These are phyloP conservation scores for Perdita meconis DNA, from an alignment of 2,888 invertebrate genomes.

Conservation along the genomic window DNA sequence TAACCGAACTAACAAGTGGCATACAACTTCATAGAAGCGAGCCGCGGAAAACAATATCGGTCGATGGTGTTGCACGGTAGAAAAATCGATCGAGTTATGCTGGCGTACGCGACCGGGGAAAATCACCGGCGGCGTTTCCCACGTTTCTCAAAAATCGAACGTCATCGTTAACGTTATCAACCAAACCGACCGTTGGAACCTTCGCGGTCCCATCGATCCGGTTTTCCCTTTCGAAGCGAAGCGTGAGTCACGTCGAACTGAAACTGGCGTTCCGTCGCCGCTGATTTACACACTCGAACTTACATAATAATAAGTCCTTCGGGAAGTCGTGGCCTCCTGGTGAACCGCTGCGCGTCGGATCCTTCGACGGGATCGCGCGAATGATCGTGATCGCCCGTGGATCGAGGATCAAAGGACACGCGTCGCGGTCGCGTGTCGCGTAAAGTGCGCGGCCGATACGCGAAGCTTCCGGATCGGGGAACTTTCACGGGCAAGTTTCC, in stretches of 20 bases:
- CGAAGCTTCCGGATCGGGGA: slow-evolving; percentile 21
- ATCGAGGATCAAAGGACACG: neutral
- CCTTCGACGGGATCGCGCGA: too few relatives aligned
- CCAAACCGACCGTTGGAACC: neutral
- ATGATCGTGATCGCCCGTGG: neutral
- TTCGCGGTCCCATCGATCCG: neutral
- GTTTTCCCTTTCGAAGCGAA: neutral
- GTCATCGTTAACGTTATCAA: too few relatives aligned
- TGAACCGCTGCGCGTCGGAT: too few relatives aligned
- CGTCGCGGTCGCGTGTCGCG: neutral
- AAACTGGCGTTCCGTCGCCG: neutral
- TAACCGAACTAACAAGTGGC: neutral
- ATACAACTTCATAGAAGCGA: neutral
- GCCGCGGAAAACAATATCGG: slow-evolving; percentile 3
- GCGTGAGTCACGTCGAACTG: too few relatives aligned
- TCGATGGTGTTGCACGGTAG: slow-evolving; percentile 14
- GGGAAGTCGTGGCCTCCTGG: neutral
- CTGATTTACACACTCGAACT: neutral
- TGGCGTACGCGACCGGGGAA: neutral
- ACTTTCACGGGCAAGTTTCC: slow-evolving; percentile 33
- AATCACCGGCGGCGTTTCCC: too few relatives aligned
- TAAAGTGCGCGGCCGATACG: slow-evolving; percentile 12
- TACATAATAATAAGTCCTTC: neutral
- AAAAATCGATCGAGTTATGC: slow-evolving; percentile 35
- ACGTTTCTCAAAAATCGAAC: too few relatives aligned